Evolutionary conservation across 1,140 invertebrate genomes (phyloP), one percentile per base, ranked within the genome.

Genomic region (Diploscapter pachys): DNA sequence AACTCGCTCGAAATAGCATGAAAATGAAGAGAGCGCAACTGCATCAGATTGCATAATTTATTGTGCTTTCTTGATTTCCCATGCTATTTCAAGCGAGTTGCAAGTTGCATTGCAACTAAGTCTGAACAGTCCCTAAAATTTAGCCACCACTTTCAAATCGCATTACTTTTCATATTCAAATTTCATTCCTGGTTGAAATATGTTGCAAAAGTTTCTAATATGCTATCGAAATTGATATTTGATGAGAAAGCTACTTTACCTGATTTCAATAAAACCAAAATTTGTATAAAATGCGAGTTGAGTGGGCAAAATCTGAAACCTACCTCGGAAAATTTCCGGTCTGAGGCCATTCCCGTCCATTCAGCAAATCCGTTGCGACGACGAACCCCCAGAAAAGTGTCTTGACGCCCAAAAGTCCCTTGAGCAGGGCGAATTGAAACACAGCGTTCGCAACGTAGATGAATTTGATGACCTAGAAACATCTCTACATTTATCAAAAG

Each of bases 241-340:
- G 57, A 2, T 11, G 9, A 59, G 9, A 59, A 9, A 59, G 57
- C 9, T 13, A 59, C 57, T 59, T 59, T 11, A 11, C 13, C 57
- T 59, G 13, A 13, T 9, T 13, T 9, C 9, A 59, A 13, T 9
- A 13, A 59, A 59, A 2, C 9, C 57, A 59, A 59, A 59, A 13
- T 59, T 59, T 59, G 57, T 59, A 11, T 59, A 11, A 31, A 1
- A 31, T 31, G 31, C 31, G 57, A 59, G 9, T 2, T 59, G 9
- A 13, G 2, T 59, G 13, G 31, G 51, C 2, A 69, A 6, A 49
- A 63, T 1, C 11, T 6, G 64, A 8, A 50, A 63, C 31, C 55
- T 67, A 77, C 31, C 81, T 70, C n/a, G 83, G 83, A 72, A 84
- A 85, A 71, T 85, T 85, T 52, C 84, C 83, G 52, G 82, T 83